phyloP scores from a whole-genome alignment of 2,113 vertebrate species.

The Probosciger aterrimus region DNA sequence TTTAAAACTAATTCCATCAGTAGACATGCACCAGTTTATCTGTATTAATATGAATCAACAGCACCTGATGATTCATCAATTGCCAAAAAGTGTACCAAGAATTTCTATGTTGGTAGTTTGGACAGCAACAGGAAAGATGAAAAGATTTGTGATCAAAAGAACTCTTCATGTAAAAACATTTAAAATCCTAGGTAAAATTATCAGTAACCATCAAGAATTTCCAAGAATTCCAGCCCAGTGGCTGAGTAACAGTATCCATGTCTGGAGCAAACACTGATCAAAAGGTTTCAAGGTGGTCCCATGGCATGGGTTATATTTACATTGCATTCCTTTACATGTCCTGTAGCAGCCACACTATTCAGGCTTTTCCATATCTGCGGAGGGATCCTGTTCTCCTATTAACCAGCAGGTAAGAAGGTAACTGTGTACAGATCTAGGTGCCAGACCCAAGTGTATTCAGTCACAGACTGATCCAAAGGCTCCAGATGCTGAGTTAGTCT shows the following conservation, averaged over 20 bases:
- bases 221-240: neutral
- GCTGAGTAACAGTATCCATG: neutral
- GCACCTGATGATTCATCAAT: neutral
- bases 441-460: neutral
- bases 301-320: neutral
- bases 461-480: neutral
- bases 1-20: neutral
- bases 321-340: neutral
- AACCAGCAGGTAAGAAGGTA: neutral
- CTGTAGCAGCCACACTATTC: neutral
- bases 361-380: neutral
- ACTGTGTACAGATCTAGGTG: neutral
- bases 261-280: neutral
- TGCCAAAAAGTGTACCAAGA: neutral
- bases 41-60: neutral
- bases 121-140: neutral
- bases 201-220: neutral
- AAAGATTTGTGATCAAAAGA: neutral
- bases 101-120: neutral
- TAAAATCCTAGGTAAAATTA: neutral
- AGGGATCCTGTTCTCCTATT: neutral
- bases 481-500: neutral
- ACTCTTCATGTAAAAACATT: neutral
- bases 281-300: neutral
- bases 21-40: neutral